Evolutionary conservation across 1,140 invertebrate genomes (phyloP).

Genomic region (Melitaea cinxia): DNA sequence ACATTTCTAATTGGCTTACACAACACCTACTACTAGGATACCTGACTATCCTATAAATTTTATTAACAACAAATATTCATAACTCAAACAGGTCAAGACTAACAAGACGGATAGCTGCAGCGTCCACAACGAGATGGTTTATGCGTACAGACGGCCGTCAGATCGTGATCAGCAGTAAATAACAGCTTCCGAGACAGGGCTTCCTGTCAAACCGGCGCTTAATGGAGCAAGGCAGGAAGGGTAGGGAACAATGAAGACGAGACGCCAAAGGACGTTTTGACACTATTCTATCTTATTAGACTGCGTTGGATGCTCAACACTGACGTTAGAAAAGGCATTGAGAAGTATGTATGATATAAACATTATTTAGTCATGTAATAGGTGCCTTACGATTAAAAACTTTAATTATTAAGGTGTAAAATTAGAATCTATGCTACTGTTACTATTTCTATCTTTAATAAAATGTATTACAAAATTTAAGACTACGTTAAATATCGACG

Average conservation of each 20-base stretch:
- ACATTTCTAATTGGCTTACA: background rate
- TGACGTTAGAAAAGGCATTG: background rate
- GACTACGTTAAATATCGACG: too few species aligned
- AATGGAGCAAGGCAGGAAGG: conserved; percentile 47
- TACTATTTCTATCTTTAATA: too few species aligned
- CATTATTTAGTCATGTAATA: too few species aligned
- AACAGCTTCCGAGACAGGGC: conserved; percentile 58
- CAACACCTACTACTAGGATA: background rate
- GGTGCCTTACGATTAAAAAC: too few species aligned
- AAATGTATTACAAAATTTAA: too few species aligned
- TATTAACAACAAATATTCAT: conserved; percentile 13
- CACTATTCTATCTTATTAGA: conserved; percentile 7
- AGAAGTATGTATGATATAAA: background rate
- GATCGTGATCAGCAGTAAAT: conserved; percentile 67
- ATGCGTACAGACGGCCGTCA: conserved; percentile 44
- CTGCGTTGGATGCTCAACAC: background rate
- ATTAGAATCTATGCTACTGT: too few species aligned
- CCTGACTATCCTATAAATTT: background rate
- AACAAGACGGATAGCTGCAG: conserved; percentile 25
- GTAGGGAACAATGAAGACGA: conserved; percentile 18
- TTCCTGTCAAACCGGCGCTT: conserved; percentile 64
- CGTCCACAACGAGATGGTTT: conserved; percentile 42
- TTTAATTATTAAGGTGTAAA: too few species aligned
- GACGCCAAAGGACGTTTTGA: conserved; percentile 2
- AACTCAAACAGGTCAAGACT: conserved; percentile 6